Base-by-base conservation (phyloP, 2,888 invertebrate genomes). In the Scelioninae gen. 2 region DNA sequence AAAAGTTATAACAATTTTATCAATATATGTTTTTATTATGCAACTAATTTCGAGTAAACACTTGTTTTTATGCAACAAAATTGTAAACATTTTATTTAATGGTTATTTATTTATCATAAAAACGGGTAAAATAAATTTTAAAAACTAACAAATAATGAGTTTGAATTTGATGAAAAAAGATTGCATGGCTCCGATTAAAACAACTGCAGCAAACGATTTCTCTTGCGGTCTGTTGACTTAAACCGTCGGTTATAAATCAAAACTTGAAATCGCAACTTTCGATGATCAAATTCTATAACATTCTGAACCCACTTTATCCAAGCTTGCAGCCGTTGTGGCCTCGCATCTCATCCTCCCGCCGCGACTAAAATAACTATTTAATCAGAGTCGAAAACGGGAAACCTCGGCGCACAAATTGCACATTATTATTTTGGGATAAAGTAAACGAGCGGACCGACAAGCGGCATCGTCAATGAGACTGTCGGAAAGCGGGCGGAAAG, bases 401-500 rank as follows among this genome's bases (percentile, higher is more conserved):
- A 41, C 58, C 33, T 15, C 19, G 35, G 28, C 15, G 18, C 25
- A 35, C 41, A 55, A 55, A 16, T 28, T 58, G 19, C 35, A 6
- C 33, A 58, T 58, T 58, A 45, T 45, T 58, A 58, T 58, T 58
- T 58, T 0, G 43, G 35, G 39, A 58, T 35, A 45, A 58, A 45
- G 22, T 33, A 45, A 41, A 28, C 6, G 28, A 16, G 13, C 28
- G 18, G 19, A 37, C 19, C 33, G 15, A 28, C 15, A n/a, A n/a
- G n/a, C 28, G 28, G 28, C 7, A 58, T 58, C 9, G 18, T 9
- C n/a, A 11, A 3, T 25, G 3, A 9, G 39, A 15, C n/a, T 28
- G 13, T 55, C 37, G 10, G 22, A 13, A 39, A 48, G 46, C 33
- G 31, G 46, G 37, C 35, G 48, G 75, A 80, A 82, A 82, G 78